phyloP scores from a whole-genome alignment of 2,797 vertebrate genomes.

The Enteromius trimaculatus region DNA sequence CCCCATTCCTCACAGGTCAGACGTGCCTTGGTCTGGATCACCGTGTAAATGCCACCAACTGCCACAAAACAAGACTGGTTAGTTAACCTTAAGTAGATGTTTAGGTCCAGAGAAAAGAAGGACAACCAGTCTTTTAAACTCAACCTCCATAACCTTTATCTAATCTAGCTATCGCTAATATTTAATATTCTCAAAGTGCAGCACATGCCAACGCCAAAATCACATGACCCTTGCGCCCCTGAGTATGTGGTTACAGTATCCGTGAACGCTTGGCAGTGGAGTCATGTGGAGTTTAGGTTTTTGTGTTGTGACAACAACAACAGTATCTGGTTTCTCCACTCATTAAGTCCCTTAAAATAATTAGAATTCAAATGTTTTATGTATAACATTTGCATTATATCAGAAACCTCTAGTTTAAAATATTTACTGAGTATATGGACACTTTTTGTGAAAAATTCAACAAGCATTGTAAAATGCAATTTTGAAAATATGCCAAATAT shows the following conservation, averaged over 20 bases:
- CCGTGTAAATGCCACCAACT: conserved; percentile 97
- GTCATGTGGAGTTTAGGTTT: conserved; percentile 18
- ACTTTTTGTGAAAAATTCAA: background rate
- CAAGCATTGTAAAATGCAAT: background rate
- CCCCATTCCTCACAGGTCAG: conserved; percentile 93
- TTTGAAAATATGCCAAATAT: background rate
- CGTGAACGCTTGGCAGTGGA: background rate
- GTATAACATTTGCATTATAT: background rate
- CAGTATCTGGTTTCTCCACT: background rate
- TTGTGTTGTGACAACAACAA: conserved; percentile 28
- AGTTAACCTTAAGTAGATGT: background rate
- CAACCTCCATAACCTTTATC: conserved; percentile 18
- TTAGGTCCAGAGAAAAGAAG: background rate
- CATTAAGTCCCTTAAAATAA: background rate
- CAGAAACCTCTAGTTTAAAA: background rate
- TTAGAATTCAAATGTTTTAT: background rate
- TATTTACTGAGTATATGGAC: background rate
- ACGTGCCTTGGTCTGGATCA: conserved; percentile 95
- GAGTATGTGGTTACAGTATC: conserved; percentile 30
- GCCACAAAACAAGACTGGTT: conserved; percentile 7
- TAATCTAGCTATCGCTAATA: background rate
- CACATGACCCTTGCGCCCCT: background rate
- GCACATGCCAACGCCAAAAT: background rate
- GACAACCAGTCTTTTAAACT: background rate
- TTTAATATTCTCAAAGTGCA: conserved; percentile 8